Evolutionary conservation across 2,797 vertebrate species (phyloP).

Genomic region (Amblyraja radiata): DNA sequence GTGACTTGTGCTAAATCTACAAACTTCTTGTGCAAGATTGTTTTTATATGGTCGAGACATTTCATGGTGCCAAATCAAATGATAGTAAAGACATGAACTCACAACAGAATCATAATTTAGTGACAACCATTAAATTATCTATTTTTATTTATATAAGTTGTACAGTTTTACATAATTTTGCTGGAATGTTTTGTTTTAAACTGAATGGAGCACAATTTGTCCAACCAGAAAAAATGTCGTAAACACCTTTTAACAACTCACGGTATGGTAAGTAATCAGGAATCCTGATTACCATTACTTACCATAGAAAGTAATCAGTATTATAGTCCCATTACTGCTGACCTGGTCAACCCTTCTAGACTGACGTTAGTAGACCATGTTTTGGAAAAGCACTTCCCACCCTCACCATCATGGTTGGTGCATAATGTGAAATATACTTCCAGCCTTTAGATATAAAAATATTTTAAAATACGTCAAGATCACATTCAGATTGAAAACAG

Average conservation of each 20-base stretch:
- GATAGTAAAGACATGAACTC: background rate
- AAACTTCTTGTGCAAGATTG: background rate
- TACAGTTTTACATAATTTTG: background rate
- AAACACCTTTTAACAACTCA: background rate
- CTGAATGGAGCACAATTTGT: background rate
- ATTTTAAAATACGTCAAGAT: background rate
- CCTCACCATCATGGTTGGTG: background rate
- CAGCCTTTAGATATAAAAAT: background rate
- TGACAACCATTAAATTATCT: background rate
- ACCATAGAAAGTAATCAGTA: too few relatives aligned
- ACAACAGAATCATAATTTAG: background rate
- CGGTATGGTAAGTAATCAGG: background rate
- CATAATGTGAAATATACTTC: background rate
- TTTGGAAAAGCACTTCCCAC: background rate
- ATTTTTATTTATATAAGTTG: background rate
- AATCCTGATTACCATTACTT: background rate
- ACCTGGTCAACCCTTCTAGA: background rate
- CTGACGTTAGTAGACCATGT: background rate
- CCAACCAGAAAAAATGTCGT: background rate
- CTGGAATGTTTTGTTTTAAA: background rate
- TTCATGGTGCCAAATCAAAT: background rate
- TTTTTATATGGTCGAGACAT: background rate
- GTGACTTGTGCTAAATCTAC: background rate
- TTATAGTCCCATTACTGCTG: background rate
- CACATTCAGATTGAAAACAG: background rate